Evolutionary conservation across 1,140 invertebrate species (phyloP), one percentile per base, ranked within the genome.

Genomic region (Listronotus bonariensis): DNA sequence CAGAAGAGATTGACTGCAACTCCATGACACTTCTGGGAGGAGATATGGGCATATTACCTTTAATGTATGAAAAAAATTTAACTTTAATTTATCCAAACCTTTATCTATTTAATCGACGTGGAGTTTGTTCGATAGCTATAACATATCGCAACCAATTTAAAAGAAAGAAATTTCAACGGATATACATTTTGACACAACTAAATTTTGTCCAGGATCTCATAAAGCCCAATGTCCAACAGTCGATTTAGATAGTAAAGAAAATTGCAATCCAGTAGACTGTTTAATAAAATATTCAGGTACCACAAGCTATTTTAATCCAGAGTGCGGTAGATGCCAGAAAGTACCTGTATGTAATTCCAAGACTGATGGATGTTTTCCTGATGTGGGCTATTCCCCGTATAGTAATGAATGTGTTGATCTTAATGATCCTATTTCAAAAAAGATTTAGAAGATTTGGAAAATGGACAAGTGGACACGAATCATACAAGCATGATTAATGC

Each of bases 221-320:
- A 56, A 56, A n/a, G 14, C 42, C 4, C 7, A 40, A 31, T 70
- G 68, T 26, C 18, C 49, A 58, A 64, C 64, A 8, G n/a, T 67
- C 14, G 68, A 70, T 45, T 51, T 59, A 38, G 60, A 70, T 61
- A 43, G 40, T 43, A 46, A 20, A 31, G 11, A 60, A 10, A 63
- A 70, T 17, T 70, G 68, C 43, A 67, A 60, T 55, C 68, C 60
- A n/a, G 64, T 67, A 8, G 68, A 70, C 17, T 70, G 68, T 48
- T 54, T 70, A 34, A 61, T 65, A 31, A 70, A 70, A 49, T 70
- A 70, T 54, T 70, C 60, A 9, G 68, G 68, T 10, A 31, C 26
- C 12, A 64, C 31, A 15, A 67, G 61, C 38, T 70, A 64, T 15
- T 67, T 70, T 41, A 65, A 67, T 56, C 55, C 65, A 7, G 54